Evolutionary conservation across 2,113 vertebrate genomes (phyloP), one percentile per base, ranked within the genome.

Genomic region (Amphiprion ocellaris): DNA sequence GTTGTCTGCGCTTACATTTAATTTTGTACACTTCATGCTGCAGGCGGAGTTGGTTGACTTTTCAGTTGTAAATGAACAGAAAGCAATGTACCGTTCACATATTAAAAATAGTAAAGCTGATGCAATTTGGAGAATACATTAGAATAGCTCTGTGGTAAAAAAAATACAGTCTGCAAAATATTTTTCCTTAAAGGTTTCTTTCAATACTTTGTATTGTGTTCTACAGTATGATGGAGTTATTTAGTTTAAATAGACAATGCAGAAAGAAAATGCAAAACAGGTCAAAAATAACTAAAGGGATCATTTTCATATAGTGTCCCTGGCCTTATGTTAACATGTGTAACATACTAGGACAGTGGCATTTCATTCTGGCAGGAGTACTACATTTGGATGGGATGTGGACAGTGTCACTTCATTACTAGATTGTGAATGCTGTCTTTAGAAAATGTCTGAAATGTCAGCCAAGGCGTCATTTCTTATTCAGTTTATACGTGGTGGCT

Each of bases 1-100:
- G 46, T 26, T 74, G 23, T 62, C 52, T 47, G 37, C 64, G 59
- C 47, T 78, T 30, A 68, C 58, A 74, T 74, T 70, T 4, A 69
- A 50, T 56, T 71, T 16, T 44, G 14, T 17, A 67, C 17, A 41
- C 37, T 62, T 47, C 17, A 26, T 55, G 71, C 77, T 68, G 54
- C 30, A 55, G 67, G 41, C 10, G 26, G 12, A 41, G 50, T 23
- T 41, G 53, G 6, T 68, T 44, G 15, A 33, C 14, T 81, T 87
- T 60, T 50, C 24, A 55, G 26, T 73, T 53, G 12, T 47, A 72
- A 82, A 79, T 64, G 21, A 77, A 76, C 5, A 56, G 5, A 21
- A 74, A 44, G 50, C 14, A 59, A n/a, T 41, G 63, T 16, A 46
- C 33, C 0, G 24, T 9, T 50, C 2, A 23, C 59, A 21, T 67